Percentiles rank a stretch among this genome's conserved stretches.
These are phyloP conservation scores for Phaethornis superciliosus DNA, from an alignment of 2,113 vertebrate genomes.

Conservation along the genomic window DNA sequence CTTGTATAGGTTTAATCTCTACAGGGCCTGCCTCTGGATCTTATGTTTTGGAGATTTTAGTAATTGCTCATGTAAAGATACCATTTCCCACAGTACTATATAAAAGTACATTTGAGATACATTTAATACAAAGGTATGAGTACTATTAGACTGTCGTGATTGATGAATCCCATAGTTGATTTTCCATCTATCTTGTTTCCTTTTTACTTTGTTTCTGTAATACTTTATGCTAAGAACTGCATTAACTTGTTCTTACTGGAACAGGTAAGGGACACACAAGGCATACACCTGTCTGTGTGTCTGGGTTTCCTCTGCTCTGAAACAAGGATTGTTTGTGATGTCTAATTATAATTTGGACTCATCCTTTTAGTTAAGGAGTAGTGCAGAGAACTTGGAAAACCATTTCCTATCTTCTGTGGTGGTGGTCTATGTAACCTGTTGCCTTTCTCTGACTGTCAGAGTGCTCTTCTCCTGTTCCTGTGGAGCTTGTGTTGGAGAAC, in stretches of 20 bases:
- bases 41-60: not conserved
- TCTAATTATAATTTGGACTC: not conserved
- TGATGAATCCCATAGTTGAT: not conserved
- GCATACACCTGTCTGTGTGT: not conserved
- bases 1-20: not conserved
- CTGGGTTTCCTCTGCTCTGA: not conserved
- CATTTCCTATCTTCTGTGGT: not conserved
- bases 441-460: not conserved
- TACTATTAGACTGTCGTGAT: not conserved
- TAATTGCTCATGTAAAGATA: not conserved
- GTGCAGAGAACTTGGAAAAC: not conserved
- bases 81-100: not conserved
- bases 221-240: not conserved
- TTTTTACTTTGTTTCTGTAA: not conserved
- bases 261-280: not conserved
- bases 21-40: not conserved
- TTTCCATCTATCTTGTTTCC: not conserved
- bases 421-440: not conserved
- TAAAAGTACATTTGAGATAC: not conserved
- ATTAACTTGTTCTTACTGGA: not conserved
- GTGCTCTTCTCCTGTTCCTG: not conserved
- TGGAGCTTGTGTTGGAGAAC: not conserved
- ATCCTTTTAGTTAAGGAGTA: not conserved
- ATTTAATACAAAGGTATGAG: not conserved
- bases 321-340: not conserved